Base-by-base conservation (phyloP, 2,888 invertebrate genomes). In the Aplocera efformata region DNA sequence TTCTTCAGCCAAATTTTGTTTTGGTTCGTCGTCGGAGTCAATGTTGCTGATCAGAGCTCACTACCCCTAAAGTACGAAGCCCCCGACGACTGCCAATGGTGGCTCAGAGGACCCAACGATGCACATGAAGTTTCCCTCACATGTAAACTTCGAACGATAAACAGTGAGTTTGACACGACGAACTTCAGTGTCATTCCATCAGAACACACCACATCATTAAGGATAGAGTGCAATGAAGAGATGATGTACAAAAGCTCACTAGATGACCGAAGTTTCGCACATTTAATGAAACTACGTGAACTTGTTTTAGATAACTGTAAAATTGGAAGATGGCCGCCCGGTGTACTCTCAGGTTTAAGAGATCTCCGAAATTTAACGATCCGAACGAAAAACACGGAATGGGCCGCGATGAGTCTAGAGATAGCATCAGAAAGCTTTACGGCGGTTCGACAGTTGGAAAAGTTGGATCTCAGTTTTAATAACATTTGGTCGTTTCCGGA, bases 401-500 rank as follows among this genome's bases (percentile, higher is more conserved):
- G 95, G 94, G 93, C 94, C 8, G 93, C 94, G 33, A 92, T 95
- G 86, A 95, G 93, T 65, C 90, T 97, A 69, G 95, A 96, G 77
- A 91, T 96, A 63, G 93, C 94, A 60, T 89, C 91, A 23, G 93
- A 94, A 53, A 94, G 94, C 62, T 96, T 96, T 77, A 89, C 91
- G 44, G 91, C 92, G 44, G 92, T 94, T 42, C 90, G 92, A 48
- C 94, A 95, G 72, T 89, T 96, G 60, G 96, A 96, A 79, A 90
- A 94, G 58, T 89, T 96, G 51, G 96, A 97, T 73, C 88, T 97
- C 53, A 96, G 95, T 69, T 93, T 92, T 67, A 96, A 96, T 78
- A 96, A 96, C 76, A 95, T 96, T 70, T 96, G 95, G 95, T 94
- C 94, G 37, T 92, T 96, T 72, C 96, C 96, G 11, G 94, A 94